A percentile compares a stretch with the other conserved stretches of the same genome.
phyloP scores from a whole-genome alignment of 35 echinoderm and acorn worm genomes.

The Anneissia japonica region DNA sequence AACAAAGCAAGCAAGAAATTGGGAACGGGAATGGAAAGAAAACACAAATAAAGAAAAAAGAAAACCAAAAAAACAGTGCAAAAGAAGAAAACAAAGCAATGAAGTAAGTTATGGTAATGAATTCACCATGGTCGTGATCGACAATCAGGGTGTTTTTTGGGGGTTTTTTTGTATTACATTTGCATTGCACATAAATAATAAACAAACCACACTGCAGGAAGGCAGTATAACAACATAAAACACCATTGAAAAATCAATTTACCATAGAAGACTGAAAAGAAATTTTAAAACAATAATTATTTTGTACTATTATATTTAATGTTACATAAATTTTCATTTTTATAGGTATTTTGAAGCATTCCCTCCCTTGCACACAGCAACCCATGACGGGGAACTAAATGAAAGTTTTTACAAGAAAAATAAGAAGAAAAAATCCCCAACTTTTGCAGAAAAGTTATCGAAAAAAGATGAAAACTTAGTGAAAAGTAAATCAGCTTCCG shows the following conservation, averaged over 20 bases:
- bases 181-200: too few species aligned
- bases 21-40: constrained; percentile 8
- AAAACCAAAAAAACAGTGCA: neutral
- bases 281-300: neutral
- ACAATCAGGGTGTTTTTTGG: too few species aligned
- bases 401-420: constrained; percentile 2
- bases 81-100: neutral
- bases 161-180: too few species aligned
- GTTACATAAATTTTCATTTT: constrained; percentile 7
- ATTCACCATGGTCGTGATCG: too few species aligned
- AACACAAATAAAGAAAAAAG: neutral
- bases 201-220: too few species aligned
- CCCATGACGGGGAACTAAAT: neutral
- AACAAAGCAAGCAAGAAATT: constrained; percentile 43
- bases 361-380: constrained; percentile 39
- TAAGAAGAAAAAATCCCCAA: neutral
- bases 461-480: neutral
- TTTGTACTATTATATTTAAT: constrained; percentile 17
- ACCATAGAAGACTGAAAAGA: neutral
- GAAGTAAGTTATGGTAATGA: neutral
- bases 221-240: neutral
- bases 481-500: constrained; percentile 64
- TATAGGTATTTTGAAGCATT: constrained; percentile 95
- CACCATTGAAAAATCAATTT: neutral
- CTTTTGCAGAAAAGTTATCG: neutral